Base-by-base conservation (phyloP, 2,888 invertebrate species). In the Parnassius smintheus region DNA sequence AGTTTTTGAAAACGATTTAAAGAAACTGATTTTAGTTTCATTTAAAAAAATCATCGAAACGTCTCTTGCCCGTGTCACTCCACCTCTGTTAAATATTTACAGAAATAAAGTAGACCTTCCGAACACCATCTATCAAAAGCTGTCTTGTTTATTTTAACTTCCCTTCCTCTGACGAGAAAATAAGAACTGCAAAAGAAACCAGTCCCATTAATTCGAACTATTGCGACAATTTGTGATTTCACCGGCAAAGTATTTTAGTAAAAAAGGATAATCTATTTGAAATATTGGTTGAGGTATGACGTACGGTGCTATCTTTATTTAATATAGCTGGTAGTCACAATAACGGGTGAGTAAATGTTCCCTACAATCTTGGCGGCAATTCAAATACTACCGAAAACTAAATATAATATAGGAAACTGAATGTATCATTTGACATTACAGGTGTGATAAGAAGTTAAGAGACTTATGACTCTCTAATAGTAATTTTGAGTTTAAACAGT, bases 331-430 rank as follows among this genome's bases (percentile, higher is more conserved):
- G 83, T 80, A 73, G 78, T 80, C 85, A 82, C 81, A 84, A 83
- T 81, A 78, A 83, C 85, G 77, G 80, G 68, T 67, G 79, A 78
- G 75, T 81, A 79, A 77, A 83, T 81, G 74, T 72, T 83, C 75
- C 78, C 74, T 77, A 75, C 73, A 65, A 77, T 80, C 78, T 88
- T 87, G 88, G 88, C 87, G 82, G 75, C 80, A 78, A 82, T 85
- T 88, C 87, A 87, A 88, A 82, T 80, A 74, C 62, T 72, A 78
- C 73, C 70, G 73, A 74, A 77, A 78, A 82, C 74, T 83, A 81
- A 75, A 83, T 83, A 78, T 78, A 78, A 77, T 78, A 68, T 72
- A 75, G 81, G 75, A 76, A 77, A 81, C 78, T 72, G 74, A 69
- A 71, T 68, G 71, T 74, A 76, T 73, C 68, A 71, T 73, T 79